These are phyloP conservation scores for Pseudochaenichthys georgianus DNA, from an alignment of 2,797 vertebrate species.

Conservation along the genomic window DNA sequence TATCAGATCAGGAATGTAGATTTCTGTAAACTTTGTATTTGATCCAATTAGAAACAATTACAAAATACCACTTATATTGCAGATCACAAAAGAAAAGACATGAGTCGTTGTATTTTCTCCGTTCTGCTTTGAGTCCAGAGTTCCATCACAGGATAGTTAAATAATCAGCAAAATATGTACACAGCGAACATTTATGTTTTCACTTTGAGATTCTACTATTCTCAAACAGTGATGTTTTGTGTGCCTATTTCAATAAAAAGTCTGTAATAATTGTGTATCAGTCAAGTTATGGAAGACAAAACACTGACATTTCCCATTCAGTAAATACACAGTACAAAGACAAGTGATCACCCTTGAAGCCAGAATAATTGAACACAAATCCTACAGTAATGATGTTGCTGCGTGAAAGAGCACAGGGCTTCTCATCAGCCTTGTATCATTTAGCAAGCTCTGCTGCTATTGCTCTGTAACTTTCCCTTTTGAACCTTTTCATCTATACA, in stretches of 20 bases:
- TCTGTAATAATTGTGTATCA: background rate
- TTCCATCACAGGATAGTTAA: background rate
- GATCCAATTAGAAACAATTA: background rate
- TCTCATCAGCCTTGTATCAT: conserved; percentile 22
- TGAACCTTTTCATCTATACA: background rate
- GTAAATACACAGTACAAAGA: background rate
- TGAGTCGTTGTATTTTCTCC: background rate
- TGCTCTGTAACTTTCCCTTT: conserved; percentile 17
- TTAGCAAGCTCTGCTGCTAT: conserved; percentile 25
- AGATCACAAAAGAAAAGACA: conserved; percentile 14
- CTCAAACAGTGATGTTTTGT: background rate
- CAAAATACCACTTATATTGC: background rate
- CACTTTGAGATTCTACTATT: background rate
- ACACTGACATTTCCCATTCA: background rate
- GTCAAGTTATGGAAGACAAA: background rate
- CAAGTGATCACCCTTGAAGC: too few species aligned
- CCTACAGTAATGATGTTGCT: background rate
- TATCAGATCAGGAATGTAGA: background rate
- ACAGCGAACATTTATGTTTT: background rate
- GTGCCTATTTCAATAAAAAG: background rate
- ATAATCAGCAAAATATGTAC: background rate
- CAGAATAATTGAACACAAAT: background rate
- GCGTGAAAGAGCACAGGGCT: conserved; percentile 10
- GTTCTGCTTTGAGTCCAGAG: background rate
- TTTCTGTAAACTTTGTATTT: conserved; percentile 3